phyloP scores from a whole-genome alignment of 1,140 invertebrate genomes.

The Temnothorax nylanderi region DNA sequence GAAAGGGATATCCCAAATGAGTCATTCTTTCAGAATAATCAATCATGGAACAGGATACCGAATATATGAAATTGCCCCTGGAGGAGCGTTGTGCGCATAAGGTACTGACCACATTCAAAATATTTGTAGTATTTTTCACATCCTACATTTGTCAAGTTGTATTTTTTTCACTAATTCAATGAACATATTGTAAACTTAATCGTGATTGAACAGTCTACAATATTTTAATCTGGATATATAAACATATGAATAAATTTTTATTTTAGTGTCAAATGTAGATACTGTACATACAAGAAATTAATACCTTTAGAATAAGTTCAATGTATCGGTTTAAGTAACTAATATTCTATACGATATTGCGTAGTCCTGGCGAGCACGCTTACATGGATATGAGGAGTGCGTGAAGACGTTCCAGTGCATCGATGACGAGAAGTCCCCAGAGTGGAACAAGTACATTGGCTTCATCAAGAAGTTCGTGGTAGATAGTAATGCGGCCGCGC shows the following conservation, averaged over 20 bases:
- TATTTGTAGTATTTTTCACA: not conserved
- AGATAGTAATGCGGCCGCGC: conserved; percentile 97
- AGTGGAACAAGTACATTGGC: conserved; percentile 96
- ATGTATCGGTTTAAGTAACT: not conserved
- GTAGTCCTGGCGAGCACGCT: conserved; percentile 96
- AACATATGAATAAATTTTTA: not conserved
- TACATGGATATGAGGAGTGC: conserved; percentile 97
- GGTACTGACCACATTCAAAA: conserved; percentile 78
- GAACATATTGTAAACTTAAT: not conserved
- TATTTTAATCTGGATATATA: not conserved
- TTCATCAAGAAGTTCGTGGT: conserved; percentile 98
- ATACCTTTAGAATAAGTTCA: too few species aligned
- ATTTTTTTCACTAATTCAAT: not conserved
- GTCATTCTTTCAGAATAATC: conserved; percentile 51
- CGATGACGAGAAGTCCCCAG: conserved; percentile 96
- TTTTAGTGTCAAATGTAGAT: too few species aligned
- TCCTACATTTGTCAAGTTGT: conserved; percentile 22
- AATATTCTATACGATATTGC: conserved; percentile 52
- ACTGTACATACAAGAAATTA: too few species aligned
- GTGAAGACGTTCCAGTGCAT: conserved; percentile 94
- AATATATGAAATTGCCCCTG: conserved; percentile 96
- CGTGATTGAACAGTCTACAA: not conserved
- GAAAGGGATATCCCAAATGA: conserved; percentile 3
- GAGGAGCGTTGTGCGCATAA: conserved; percentile 97
- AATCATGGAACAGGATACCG: conserved; percentile 94